These are phyloP conservation scores for Scarus forsteni DNA, from an alignment of 2,797 vertebrate species.

Conservation along the genomic window DNA sequence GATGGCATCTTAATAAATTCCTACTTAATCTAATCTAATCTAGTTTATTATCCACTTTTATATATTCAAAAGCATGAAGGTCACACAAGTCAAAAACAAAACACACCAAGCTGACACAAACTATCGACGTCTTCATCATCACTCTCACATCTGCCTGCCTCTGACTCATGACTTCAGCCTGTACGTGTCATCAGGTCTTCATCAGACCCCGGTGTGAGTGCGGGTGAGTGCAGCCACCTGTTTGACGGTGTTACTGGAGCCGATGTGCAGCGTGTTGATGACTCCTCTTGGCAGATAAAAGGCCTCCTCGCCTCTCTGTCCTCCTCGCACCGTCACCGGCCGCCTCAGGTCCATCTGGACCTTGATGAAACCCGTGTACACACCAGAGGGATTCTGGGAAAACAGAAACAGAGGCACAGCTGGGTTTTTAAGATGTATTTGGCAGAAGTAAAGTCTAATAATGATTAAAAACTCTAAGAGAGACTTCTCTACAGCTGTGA, in stretches of 20 bases:
- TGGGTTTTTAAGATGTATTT: too few species aligned
- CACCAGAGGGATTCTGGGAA: conserved; percentile 83
- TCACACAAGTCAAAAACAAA: neutral
- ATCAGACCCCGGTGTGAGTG: conserved; percentile 20
- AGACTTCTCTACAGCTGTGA: too few species aligned
- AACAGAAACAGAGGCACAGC: neutral
- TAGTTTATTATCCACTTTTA: too few species aligned
- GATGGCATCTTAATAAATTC: too few species aligned
- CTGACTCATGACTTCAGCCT: neutral
- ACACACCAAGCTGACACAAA: neutral
- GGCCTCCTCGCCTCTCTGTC: conserved; percentile 79
- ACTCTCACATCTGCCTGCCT: neutral
- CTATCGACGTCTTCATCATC: conserved; percentile 1
- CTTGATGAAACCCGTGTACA: conserved; percentile 98
- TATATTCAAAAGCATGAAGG: neutral
- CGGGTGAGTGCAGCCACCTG: conserved; percentile 76
- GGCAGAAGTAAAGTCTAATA: too few species aligned
- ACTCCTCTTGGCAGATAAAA: conserved; percentile 89
- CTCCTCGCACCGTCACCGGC: conserved; percentile 88
- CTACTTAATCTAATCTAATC: too few species aligned
- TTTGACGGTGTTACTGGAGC: conserved; percentile 92
- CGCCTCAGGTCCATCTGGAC: conserved; percentile 94
- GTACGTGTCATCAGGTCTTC: conserved; percentile 40
- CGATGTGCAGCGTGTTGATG: conserved; percentile 94
- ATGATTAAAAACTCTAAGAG: too few species aligned